Evolutionary conservation across 1,140 invertebrate species (phyloP).

Genomic region (Aporrectodea caliginosa): DNA sequence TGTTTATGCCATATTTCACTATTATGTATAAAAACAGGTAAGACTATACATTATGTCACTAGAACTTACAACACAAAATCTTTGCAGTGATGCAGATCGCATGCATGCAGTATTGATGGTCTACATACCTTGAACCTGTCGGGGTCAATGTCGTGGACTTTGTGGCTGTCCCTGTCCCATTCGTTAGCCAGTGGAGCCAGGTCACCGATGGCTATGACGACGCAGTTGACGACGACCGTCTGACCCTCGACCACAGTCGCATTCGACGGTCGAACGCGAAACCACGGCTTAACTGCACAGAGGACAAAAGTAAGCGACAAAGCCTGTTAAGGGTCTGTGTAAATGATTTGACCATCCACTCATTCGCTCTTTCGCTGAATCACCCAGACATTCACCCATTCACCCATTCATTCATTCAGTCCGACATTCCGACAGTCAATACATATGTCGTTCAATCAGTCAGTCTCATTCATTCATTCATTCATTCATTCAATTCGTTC

Average conservation of each 20-base stretch:
- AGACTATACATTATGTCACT: too few relatives aligned
- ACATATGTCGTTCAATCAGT: not conserved
- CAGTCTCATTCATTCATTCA: not conserved
- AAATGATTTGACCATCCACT: not conserved
- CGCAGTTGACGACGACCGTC: conserved; percentile 73
- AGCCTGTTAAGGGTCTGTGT: not conserved
- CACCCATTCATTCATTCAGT: not conserved
- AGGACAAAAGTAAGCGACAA: conserved; percentile 40
- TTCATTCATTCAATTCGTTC: too few relatives aligned
- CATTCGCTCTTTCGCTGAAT: not conserved
- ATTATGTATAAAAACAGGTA: too few relatives aligned
- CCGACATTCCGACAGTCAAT: not conserved
- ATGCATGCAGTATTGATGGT: too few relatives aligned
- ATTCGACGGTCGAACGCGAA: conserved; percentile 68
- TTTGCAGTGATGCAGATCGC: too few relatives aligned
- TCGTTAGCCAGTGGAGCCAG: conserved; percentile 79
- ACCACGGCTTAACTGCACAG: conserved; percentile 73
- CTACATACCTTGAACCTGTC: conserved; percentile 57
- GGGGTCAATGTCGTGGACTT: conserved; percentile 59
- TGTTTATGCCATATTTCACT: too few relatives aligned
- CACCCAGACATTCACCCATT: not conserved
- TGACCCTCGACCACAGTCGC: conserved; percentile 73
- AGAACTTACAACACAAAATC: too few relatives aligned
- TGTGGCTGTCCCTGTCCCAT: conserved; percentile 78
- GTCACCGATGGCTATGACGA: conserved; percentile 74